Base-by-base conservation (phyloP, 2,888 invertebrate genomes). In the Philaethria dido region DNA sequence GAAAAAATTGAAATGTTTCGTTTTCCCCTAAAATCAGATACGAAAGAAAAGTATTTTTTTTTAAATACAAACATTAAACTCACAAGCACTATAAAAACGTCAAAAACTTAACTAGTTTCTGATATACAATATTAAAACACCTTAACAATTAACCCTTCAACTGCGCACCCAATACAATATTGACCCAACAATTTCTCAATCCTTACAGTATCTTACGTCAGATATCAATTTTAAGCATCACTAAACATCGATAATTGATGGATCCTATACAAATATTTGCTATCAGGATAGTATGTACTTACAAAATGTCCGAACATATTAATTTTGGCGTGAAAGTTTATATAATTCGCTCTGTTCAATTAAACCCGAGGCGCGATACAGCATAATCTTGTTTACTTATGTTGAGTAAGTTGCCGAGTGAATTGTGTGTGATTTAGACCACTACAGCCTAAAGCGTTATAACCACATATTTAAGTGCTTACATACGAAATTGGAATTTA, bases 221-320 rank as follows among this genome's bases (percentile, higher is more conserved):
- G 55, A 66, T 36, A 66, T 82, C 61, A 80, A 88, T 87, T 88
- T 87, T 82, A 84, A 84, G 88, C 88, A 80, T 87, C 87, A 85
- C 81, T 87, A 83, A 83, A 84, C 89, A 87, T 80, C 73, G 87
- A 83, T 91, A 90, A 89, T 89, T 89, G 91, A 88, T 85, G 81
- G 83, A 77, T 82, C 87, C 88, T 88, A 75, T 85, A 85, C 85
- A 88, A 90, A 92, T 88, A 91, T 92, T 90, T 90, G 90, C 88
- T 85, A 45, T 25, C 52, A 68, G 62, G 45, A 52, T 65, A 44
- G 47, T 45, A 44, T 33, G 47, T 39, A 48, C 45, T 66, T 61
- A 63, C 82, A 79, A 75, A 77, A 76, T 72, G 79, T 78, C 79
- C 81, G 77, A 75, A 72, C 68, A 78, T 77, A 79, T 85, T 81